phyloP scores from a whole-genome alignment of 1,140 invertebrate species.

The Melipona quadrifasciata region DNA sequence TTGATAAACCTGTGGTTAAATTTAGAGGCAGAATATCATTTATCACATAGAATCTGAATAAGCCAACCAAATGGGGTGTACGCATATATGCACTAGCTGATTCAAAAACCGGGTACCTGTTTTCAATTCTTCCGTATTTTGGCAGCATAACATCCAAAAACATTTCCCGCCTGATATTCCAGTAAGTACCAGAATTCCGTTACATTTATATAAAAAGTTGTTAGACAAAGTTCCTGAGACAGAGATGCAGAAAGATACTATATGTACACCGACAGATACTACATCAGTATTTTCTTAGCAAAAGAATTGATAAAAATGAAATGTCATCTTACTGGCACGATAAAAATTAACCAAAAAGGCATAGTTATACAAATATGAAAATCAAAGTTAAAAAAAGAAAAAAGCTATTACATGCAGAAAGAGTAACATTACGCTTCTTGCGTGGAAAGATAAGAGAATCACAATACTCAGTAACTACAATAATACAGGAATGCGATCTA shows the following conservation, averaged over 20 bases:
- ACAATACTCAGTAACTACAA: not conserved
- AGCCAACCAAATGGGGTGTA: not conserved
- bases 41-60: no score
- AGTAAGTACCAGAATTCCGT: not conserved
- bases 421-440: not conserved
- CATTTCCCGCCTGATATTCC: not conserved
- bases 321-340: conserved; percentile 46
- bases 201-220: conserved; percentile 1
- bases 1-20: not conserved
- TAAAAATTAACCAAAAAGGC: conserved; percentile 53
- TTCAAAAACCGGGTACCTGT: not conserved
- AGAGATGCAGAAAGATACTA: conserved; percentile 21
- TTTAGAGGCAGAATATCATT: not conserved
- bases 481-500: not conserved
- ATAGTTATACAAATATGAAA: conserved; percentile 46
- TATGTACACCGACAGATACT: conserved; percentile 18
- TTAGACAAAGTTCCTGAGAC: conserved; percentile 22
- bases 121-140: not conserved
- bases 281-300: conserved; percentile 40
- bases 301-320: conserved; percentile 50
- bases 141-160: not conserved
- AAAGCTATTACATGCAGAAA: not conserved
- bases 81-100: no score
- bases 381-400: conserved; percentile 12
- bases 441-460: no score